Percentiles rank a stretch among this genome's conserved stretches.
phyloP scores from a whole-genome alignment of 2,888 invertebrate species.

The Tiphia femorata region DNA sequence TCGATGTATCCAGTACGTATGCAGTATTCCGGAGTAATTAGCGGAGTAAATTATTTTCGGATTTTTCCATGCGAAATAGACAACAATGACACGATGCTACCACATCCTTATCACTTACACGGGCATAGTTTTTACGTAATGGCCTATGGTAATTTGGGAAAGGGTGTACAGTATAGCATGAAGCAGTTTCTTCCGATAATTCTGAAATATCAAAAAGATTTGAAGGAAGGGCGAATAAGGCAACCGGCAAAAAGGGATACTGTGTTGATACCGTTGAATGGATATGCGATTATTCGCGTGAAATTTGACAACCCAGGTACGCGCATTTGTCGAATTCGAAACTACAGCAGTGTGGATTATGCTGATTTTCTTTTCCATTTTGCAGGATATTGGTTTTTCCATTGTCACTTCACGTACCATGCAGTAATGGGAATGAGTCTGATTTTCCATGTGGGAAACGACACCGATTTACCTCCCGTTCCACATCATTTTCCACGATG shows the following conservation, averaged over 20 bases:
- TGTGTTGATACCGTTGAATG: slow-evolving; percentile 76
- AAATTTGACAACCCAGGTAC: slow-evolving; percentile 52
- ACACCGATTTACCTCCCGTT: slow-evolving; percentile 43
- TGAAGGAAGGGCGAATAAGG: slow-evolving; percentile 65
- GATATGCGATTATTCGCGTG: slow-evolving; percentile 61
- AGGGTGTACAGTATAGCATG: slow-evolving; percentile 26
- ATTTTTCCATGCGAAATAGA: too few species aligned
- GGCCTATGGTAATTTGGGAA: slow-evolving; percentile 67
- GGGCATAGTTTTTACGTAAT: slow-evolving; percentile 64
- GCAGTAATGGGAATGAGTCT: slow-evolving; percentile 46
- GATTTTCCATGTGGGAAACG: slow-evolving; percentile 55
- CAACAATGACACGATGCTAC: too few species aligned
- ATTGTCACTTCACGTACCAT: slow-evolving; percentile 41
- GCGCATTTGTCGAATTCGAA: neutral
- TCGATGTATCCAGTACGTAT: too few species aligned
- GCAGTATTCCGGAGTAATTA: too few species aligned
- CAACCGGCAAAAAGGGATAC: slow-evolving; percentile 74
- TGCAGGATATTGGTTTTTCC: slow-evolving; percentile 55
- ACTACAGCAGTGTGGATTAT: too few species aligned
- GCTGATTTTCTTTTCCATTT: neutral
- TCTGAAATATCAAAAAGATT: slow-evolving; percentile 60
- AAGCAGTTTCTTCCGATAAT: too few species aligned
- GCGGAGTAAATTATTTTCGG: too few species aligned
- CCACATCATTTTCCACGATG: slow-evolving; percentile 55
- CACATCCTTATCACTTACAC: slow-evolving; percentile 58